Base-by-base conservation (phyloP, 2,797 vertebrate genomes). In the Hoplostethus atlanticus region DNA sequence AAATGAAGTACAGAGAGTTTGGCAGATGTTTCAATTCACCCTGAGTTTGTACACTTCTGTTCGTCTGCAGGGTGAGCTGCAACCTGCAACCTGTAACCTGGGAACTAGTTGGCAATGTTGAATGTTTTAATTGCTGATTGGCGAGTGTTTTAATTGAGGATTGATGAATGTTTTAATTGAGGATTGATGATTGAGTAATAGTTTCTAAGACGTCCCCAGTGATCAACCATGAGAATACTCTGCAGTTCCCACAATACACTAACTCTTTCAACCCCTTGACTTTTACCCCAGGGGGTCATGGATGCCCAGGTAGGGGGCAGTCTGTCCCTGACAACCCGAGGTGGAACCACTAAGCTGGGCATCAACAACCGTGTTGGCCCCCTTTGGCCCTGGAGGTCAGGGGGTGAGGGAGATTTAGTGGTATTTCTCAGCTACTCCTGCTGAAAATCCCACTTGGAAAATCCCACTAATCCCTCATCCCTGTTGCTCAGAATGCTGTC, bases 381-480 rank as follows among this genome's bases (percentile, higher is more conserved):
- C 42, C 46, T 66, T 38, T 58, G 60, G 53, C 44, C 56, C 44
- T n/a, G 58, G 59, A 87, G 84, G 82, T 89, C 84, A 91, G 51
- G 44, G 57, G 77, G 61, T 74, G 75, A 80, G 70, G 62, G 74
- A 44, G 73, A 89, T 9, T 87, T 88, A 84, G 67, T 66, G 44
- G 80, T 84, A 80, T 86, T 86, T 84, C 82, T 74, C 60, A 46
- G 58, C 69, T 82, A 28, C 62, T 67, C 73, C 73, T 79, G 67
- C 76, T 67, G 76, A 72, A 88, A 90, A 90, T 85, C 81, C 78
- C 73, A 63, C 85, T 72, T 71, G 52, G 74, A 86, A 88, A 90
- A 91, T 89, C 87, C 78, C 62, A 73, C 84, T 91, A 91, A 92
- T 93, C 84, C 84, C 56, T 89, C 65, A 80, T 90, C 73, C 66